Percentiles rank a stretch among this genome's conserved stretches.
Conservation (phyloP, 2,797 vertebrate genomes). For the Spheniscus humboldti region DNA sequence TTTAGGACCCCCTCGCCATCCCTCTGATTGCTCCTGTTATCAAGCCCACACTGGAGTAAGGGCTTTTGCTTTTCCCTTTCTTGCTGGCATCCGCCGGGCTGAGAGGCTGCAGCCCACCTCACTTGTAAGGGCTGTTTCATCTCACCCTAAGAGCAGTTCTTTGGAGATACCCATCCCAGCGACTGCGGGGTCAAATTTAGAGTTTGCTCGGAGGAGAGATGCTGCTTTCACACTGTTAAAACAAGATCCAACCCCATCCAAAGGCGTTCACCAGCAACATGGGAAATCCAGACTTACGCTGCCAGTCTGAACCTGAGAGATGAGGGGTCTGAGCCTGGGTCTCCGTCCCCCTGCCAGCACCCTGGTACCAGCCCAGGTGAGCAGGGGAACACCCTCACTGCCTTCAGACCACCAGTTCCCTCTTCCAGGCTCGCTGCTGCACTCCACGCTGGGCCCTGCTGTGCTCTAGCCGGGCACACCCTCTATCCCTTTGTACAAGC, state of each 20-base stretch:
- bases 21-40: not conserved
- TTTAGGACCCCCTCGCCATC: not conserved
- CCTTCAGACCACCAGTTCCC: not conserved
- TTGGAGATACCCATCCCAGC: not conserved
- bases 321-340: fast-evolving
- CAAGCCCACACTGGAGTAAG: fast-evolving
- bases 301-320: not conserved
- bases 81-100: not conserved
- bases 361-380: not conserved
- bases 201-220: not conserved
- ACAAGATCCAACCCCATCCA: not conserved
- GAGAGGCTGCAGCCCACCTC: not conserved
- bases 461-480: slow-evolving; percentile 27
- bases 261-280: fast-evolving
- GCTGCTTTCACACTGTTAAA: not conserved
- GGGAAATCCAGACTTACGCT: not conserved
- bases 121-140: fast-evolving
- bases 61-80: not conserved
- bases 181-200: fast-evolving
- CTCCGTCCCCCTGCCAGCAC: not conserved
- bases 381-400: not conserved
- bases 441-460: not conserved
- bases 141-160: not conserved
- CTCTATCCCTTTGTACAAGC: slow-evolving; percentile 48
- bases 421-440: not conserved